These are phyloP conservation scores for Drosophila murphyi DNA, from an alignment of 1,140 invertebrate genomes.

Conservation along the genomic window DNA sequence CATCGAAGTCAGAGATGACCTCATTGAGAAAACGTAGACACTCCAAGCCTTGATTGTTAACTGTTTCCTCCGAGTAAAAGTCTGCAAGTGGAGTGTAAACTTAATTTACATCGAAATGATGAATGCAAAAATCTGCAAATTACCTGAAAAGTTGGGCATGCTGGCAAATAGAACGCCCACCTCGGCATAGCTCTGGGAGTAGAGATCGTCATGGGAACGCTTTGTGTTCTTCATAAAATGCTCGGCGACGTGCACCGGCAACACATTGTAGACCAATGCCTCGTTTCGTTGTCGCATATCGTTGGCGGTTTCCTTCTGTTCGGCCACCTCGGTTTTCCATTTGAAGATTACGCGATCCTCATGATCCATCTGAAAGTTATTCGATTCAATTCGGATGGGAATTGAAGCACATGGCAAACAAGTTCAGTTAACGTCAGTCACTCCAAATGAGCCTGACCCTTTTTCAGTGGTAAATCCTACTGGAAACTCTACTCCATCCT, in stretches of 20 bases:
- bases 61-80: slow-evolving; percentile 97
- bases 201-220: slow-evolving; percentile 94
- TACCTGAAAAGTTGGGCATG: slow-evolving; percentile 96
- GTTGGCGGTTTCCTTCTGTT: slow-evolving; percentile 92
- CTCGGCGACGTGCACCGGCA: slow-evolving; percentile 95
- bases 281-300: slow-evolving; percentile 95
- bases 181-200: slow-evolving; percentile 96
- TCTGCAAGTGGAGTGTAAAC: slow-evolving; percentile 85
- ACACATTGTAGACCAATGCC: slow-evolving; percentile 93
- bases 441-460: no score
- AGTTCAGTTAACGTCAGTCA: no score
- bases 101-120: neutral
- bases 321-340: slow-evolving; percentile 89
- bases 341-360: slow-evolving; percentile 91
- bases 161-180: slow-evolving; percentile 97
- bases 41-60: slow-evolving; percentile 98
- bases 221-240: slow-evolving; percentile 94
- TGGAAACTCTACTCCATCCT: no score
- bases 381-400: no score
- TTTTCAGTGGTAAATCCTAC: no score
- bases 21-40: slow-evolving; percentile 98
- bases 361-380: slow-evolving; percentile 88
- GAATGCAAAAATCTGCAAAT: neutral
- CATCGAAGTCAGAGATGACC: slow-evolving; percentile 99
- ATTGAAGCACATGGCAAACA: no score